A percentile compares a stretch with the other conserved stretches of the same genome.
These are phyloP conservation scores for Macrobrachium nipponense DNA, from an alignment of 1,140 invertebrate species.

Conservation along the genomic window DNA sequence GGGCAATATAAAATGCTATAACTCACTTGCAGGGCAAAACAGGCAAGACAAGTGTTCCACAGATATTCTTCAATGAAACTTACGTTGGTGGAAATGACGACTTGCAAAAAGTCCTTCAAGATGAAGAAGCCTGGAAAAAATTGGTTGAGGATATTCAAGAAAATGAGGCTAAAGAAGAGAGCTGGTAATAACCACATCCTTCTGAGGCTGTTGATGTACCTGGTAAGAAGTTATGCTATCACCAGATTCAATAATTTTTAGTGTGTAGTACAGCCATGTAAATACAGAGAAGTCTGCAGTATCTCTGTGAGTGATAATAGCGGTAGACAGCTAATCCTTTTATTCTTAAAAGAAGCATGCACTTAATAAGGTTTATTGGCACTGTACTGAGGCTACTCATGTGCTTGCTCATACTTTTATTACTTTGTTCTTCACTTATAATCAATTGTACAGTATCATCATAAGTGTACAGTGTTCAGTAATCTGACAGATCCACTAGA, in stretches of 20 bases:
- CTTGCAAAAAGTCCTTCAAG: constrained; percentile 40
- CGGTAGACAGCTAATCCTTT: no score
- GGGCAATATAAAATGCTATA: neutral
- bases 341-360: no score
- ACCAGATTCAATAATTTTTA: neutral
- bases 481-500: no score
- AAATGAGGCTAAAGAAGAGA: constrained; percentile 38
- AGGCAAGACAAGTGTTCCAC: constrained; percentile 60
- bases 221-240: neutral
- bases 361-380: no score
- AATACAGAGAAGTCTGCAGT: neutral
- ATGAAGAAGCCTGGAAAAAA: constrained; percentile 41
- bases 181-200: constrained; percentile 41
- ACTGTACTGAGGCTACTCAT: no score
- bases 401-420: no score
- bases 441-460: no score
- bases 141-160: constrained; percentile 41
- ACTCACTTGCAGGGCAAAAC: constrained; percentile 52
- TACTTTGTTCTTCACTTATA: no score
- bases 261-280: neutral
- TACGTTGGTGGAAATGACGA: constrained; percentile 60
- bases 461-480: no score
- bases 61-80: constrained; percentile 62
- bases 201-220: constrained; percentile 45
- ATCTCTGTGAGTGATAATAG: neutral